Percentiles rank a stretch among this genome's conserved stretches.
These are phyloP conservation scores for Stenodera caucasica DNA, from an alignment of 2,888 invertebrate species.

Conservation along the genomic window DNA sequence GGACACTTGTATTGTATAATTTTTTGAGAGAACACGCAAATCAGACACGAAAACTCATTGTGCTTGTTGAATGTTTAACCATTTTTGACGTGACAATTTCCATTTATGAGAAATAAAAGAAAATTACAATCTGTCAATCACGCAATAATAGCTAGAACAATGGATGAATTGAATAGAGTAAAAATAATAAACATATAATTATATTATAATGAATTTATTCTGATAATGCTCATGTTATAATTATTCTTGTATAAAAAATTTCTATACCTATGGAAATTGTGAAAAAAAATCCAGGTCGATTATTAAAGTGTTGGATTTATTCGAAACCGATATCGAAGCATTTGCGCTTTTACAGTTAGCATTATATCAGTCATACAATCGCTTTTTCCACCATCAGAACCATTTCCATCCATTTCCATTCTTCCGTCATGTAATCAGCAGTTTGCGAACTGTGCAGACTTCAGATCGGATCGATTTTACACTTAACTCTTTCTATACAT, in stretches of 20 bases:
- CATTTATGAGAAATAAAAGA: neutral
- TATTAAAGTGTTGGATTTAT: neutral
- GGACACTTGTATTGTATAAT: neutral
- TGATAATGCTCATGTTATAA: no score
- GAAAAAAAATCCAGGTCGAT: no score
- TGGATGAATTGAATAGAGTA: neutral
- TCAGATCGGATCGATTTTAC: slow-evolving; percentile 43
- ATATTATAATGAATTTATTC: no score
- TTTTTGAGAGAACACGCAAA: neutral
- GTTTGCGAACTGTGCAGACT: slow-evolving; percentile 41
- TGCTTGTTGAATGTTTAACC: slow-evolving; percentile 6
- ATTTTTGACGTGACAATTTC: slow-evolving; percentile 1
- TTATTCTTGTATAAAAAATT: no score
- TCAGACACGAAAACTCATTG: neutral
- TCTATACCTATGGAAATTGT: no score
- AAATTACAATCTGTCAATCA: neutral
- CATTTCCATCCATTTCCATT: slow-evolving; percentile 13
- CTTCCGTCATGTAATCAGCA: slow-evolving; percentile 43
- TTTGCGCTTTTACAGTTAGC: slow-evolving; percentile 5
- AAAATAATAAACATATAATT: neutral
- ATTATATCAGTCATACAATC: slow-evolving; percentile 13
- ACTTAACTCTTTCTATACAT: slow-evolving; percentile 41
- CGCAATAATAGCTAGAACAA: neutral
- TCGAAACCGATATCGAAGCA: slow-evolving; percentile 2
- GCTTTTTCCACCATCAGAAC: slow-evolving; percentile 29